Conservation (phyloP, 2,888 invertebrate species). For the Congeria kusceri region DNA sequence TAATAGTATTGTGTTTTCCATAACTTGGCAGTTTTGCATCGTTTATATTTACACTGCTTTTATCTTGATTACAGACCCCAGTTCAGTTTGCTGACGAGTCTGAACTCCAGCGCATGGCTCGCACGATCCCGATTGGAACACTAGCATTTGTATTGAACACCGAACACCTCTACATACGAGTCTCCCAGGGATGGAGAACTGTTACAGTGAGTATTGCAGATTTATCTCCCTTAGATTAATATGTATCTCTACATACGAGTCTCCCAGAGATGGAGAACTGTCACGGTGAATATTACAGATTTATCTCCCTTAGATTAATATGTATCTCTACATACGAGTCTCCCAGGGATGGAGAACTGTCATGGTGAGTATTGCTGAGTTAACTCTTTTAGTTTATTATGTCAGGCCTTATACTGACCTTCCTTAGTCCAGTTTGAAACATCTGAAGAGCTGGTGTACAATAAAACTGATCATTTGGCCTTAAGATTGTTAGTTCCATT, state of each 20-base stretch:
- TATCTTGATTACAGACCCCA: constrained; percentile 65
- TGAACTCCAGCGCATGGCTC: constrained; percentile 70
- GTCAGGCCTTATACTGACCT: constrained; percentile 59
- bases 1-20: no score
- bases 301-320: background rate
- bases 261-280: constrained; percentile 72
- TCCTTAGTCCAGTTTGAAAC: no score
- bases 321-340: constrained; percentile 60
- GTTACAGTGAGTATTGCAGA: constrained; percentile 67
- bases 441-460: no score
- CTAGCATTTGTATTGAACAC: constrained; percentile 76
- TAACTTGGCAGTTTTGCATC: no score
- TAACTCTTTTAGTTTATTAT: background rate
- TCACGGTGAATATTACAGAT: constrained; percentile 66
- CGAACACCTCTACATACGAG: constrained; percentile 74
- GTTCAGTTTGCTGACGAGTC: constrained; percentile 72
- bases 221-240: background rate
- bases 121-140: constrained; percentile 75
- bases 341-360: constrained; percentile 75
- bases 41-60: no score
- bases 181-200: constrained; percentile 75
- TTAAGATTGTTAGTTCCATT: no score
- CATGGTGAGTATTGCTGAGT: constrained; percentile 59
- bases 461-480: no score
- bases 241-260: constrained; percentile 61